phyloP scores from a whole-genome alignment of 2,797 vertebrate species.

The Lophius americanus region DNA sequence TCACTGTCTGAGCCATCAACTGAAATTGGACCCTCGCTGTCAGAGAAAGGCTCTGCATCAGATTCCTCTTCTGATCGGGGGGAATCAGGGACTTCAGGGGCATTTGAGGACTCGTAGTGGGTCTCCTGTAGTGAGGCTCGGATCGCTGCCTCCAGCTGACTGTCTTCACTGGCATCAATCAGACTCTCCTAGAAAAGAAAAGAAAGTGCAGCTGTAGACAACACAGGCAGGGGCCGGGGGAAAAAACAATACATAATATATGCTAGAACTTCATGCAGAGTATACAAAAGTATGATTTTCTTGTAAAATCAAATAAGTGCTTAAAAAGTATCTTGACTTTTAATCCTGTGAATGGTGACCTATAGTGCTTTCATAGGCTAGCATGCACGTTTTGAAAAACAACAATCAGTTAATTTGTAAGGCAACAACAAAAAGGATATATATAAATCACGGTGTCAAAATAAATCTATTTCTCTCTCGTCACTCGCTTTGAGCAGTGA shows the following conservation, averaged over 20 bases:
- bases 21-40: conserved; percentile 97
- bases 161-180: conserved; percentile 99
- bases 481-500: background rate
- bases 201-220: conserved; percentile 28
- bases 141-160: conserved; percentile 98
- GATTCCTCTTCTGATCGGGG: conserved; percentile 86
- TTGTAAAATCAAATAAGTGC: background rate
- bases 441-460: too few relatives aligned
- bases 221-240: conserved; percentile 4
- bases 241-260: conserved; percentile 3
- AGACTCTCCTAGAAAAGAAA: conserved; percentile 90
- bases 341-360: background rate
- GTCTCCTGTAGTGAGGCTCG: conserved; percentile 97
- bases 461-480: too few relatives aligned
- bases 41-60: conserved; percentile 96
- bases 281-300: background rate
- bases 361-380: background rate
- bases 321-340: background rate
- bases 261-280: background rate
- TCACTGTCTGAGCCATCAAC: conserved; percentile 96
- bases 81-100: conserved; percentile 86
- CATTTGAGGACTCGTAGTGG: conserved; percentile 94
- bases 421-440: too few relatives aligned
- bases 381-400: background rate
- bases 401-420: background rate